Conservation (phyloP, 30 jellyfish, hydroid and myxozoan genomes). For the Chironex yamaguchii region DNA sequence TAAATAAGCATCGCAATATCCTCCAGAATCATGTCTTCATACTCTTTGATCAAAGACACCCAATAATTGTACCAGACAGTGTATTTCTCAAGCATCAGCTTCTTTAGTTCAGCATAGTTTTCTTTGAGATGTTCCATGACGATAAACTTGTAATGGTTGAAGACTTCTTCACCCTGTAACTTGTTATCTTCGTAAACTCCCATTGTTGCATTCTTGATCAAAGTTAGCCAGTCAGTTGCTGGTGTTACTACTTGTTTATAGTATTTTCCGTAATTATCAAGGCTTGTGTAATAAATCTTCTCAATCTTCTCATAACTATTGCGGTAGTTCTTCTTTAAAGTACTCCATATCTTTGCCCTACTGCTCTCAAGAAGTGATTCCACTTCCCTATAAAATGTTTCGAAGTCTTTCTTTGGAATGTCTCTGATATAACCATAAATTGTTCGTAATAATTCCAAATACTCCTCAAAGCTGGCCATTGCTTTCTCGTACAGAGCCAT, state of each 20-base stretch:
- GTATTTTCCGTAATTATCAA: slow-evolving; percentile 27
- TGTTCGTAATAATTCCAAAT: slow-evolving; percentile 49
- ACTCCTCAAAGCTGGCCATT: slow-evolving; percentile 22
- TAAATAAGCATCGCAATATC: slow-evolving; percentile 67
- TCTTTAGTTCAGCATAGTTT: neutral
- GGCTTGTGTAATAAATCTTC: slow-evolving; percentile 18
- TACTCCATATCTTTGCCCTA: slow-evolving; percentile 47
- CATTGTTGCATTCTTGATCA: slow-evolving; percentile 58
- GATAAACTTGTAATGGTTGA: neutral
- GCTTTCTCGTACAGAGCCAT: slow-evolving; percentile 48
- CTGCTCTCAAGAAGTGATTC: slow-evolving; percentile 44
- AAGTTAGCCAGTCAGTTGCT: slow-evolving; percentile 5
- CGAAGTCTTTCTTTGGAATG: slow-evolving; percentile 85
- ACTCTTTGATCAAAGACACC: slow-evolving; percentile 66
- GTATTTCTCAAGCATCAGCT: slow-evolving; percentile 60
- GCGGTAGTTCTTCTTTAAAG: neutral
- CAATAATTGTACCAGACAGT: slow-evolving; percentile 40
- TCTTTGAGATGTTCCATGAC: neutral
- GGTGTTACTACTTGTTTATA: slow-evolving; percentile 59
- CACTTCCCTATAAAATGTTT: slow-evolving; percentile 81
- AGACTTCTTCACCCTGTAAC: slow-evolving; percentile 23
- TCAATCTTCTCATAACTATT: neutral
- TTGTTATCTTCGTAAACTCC: slow-evolving; percentile 79
- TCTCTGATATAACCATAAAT: slow-evolving; percentile 67
- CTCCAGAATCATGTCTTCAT: slow-evolving; percentile 95